phyloP scores from a whole-genome alignment of 2,797 vertebrate genomes.

The Alectoris magna region DNA sequence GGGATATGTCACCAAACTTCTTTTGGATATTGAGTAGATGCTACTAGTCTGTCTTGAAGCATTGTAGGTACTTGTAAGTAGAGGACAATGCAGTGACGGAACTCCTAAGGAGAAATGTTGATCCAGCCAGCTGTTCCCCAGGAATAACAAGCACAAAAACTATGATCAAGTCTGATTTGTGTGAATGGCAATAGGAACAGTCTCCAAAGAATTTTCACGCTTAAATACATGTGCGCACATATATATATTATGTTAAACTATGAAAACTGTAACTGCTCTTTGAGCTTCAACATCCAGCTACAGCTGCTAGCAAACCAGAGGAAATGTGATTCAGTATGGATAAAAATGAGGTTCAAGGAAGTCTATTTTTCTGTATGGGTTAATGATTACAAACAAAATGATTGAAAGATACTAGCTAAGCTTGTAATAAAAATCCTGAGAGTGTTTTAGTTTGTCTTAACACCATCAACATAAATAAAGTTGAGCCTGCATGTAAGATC shows the following conservation, averaged over 20 bases:
- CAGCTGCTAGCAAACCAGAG: background rate
- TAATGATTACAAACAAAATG: background rate
- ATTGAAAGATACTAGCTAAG: background rate
- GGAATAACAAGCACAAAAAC: background rate
- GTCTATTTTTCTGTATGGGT: background rate
- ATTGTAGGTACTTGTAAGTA: background rate
- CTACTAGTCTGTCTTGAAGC: background rate
- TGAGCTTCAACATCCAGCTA: background rate
- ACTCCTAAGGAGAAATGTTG: background rate
- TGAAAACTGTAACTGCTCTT: background rate
- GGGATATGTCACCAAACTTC: background rate
- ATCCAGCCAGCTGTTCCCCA: background rate
- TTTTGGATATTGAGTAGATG: background rate
- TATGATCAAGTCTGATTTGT: background rate
- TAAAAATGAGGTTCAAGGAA: background rate
- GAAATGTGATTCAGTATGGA: background rate
- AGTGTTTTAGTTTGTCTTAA: background rate
- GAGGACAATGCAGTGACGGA: background rate
- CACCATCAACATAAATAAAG: background rate
- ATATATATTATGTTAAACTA: background rate
- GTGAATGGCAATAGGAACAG: background rate
- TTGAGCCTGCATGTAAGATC: background rate
- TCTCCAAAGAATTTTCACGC: background rate
- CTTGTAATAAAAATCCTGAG: background rate
- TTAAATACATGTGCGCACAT: background rate